A percentile compares a stretch with the other conserved stretches of the same genome.
Evolutionary conservation across 2,888 invertebrate genomes (phyloP).

Genomic region (Phanerotoma sp.): DNA sequence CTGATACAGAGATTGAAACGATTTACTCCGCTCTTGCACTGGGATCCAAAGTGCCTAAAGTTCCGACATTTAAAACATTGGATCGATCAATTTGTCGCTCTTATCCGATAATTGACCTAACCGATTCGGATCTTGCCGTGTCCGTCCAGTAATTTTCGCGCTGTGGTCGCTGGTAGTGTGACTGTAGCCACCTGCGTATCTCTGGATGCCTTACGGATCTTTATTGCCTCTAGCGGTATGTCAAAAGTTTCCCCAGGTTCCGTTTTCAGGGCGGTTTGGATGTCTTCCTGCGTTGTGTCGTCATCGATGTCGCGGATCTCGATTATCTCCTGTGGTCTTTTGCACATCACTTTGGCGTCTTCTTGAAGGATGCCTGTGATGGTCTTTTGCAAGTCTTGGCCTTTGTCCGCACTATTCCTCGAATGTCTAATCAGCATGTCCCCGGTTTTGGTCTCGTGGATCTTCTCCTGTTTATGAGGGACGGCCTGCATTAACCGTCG

Average conservation of each 20-base stretch:
- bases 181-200: no score
- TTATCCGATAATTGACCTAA: slow-evolving; percentile 27
- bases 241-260: background rate
- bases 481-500: slow-evolving; percentile 8
- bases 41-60: slow-evolving; percentile 30
- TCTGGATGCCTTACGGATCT: no score
- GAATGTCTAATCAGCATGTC: slow-evolving; percentile 14
- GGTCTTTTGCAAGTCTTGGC: slow-evolving; percentile 6
- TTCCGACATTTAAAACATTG: slow-evolving; percentile 29
- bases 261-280: background rate
- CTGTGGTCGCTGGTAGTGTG: no score
- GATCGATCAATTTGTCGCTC: slow-evolving; percentile 8
- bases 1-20: no score
- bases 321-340: no score
- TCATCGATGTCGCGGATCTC: no score
- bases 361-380: no score
- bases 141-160: no score
- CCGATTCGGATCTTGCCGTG: no score
- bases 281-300: no score
- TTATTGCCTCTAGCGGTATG: no score
- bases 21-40: no score
- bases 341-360: slow-evolving; percentile 18
- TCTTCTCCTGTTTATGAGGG: slow-evolving; percentile 15
- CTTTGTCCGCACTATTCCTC: background rate
- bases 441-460: slow-evolving; percentile 15